Evolutionary conservation across 2,113 vertebrate species (phyloP).

Genomic region (Sander lucioperca): DNA sequence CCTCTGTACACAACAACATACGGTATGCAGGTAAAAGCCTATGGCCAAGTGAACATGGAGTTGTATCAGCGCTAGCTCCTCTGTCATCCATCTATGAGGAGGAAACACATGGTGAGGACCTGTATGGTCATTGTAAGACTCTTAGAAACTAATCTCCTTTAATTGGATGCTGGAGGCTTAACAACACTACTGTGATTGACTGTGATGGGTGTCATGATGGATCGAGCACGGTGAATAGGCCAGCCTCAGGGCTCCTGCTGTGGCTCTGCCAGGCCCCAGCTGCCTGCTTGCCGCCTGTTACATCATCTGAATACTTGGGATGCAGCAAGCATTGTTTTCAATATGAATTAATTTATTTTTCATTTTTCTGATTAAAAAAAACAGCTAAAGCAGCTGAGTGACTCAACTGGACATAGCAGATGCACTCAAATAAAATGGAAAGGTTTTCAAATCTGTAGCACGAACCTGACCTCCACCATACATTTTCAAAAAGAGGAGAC

Average conservation of each 20-base stretch:
- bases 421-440: not conserved
- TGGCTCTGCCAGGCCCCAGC: not conserved
- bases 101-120: slow-evolving; percentile 65
- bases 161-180: slow-evolving; percentile 76
- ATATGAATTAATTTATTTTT: not conserved
- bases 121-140: slow-evolving; percentile 72
- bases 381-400: not conserved
- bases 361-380: not conserved
- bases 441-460: not conserved
- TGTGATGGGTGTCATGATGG: slow-evolving; percentile 54
- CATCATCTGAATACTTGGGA: not conserved
- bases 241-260: not conserved
- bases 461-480: not conserved
- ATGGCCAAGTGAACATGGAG: not conserved
- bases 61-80: slow-evolving; percentile 19
- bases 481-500: not conserved
- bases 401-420: not conserved
- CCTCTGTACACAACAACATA: slow-evolving; percentile 8
- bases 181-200: slow-evolving; percentile 57
- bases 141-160: slow-evolving; percentile 81
- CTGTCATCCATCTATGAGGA: slow-evolving; percentile 34
- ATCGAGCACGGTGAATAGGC: slow-evolving; percentile 46
- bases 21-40: slow-evolving; percentile 17
- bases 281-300: not conserved
- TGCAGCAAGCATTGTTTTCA: not conserved